phyloP scores from a whole-genome alignment of 2,797 vertebrate species.

The Malacoctenus gilli region DNA sequence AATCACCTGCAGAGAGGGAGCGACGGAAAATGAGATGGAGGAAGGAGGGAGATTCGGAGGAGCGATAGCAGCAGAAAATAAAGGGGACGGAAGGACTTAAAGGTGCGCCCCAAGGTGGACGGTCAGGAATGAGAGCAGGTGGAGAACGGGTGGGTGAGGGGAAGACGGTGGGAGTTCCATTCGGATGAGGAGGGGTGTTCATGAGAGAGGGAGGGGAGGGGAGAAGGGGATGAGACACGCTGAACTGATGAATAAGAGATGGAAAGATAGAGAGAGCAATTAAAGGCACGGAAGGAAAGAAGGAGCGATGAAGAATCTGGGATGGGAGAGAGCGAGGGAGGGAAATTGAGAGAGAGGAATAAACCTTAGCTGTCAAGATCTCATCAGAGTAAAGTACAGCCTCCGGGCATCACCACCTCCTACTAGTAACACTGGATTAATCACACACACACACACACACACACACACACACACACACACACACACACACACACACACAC shows the following conservation, averaged over 20 bases:
- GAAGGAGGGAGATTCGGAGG: constrained; percentile 18
- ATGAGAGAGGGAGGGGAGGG: constrained; percentile 7
- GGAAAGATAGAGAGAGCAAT: constrained; percentile 39
- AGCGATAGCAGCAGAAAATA: constrained; percentile 35
- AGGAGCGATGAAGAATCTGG: constrained; percentile 17
- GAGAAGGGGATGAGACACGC: constrained; percentile 16
- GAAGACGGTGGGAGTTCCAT: constrained; percentile 15
- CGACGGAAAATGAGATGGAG: constrained; percentile 41
- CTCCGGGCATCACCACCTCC: constrained; percentile 62
- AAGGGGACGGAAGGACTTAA: constrained; percentile 25
- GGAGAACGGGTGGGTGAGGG: constrained; percentile 24
- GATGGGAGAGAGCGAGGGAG: constrained; percentile 19
- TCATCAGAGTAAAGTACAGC: constrained; percentile 72
- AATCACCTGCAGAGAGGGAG: constrained; percentile 51
- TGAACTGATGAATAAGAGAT: constrained; percentile 36
- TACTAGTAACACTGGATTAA: constrained; percentile 68
- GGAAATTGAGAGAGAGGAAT: constrained; percentile 49
- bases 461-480: constrained; percentile 6
- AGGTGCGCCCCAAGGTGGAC: constrained; percentile 34
- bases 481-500: constrained; percentile 1
- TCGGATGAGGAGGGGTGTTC: constrained; percentile 18
- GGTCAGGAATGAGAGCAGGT: constrained; percentile 13
- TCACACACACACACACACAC: constrained; percentile 21
- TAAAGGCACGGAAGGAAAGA: constrained; percentile 32
- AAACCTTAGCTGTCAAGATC: constrained; percentile 73